Evolutionary conservation across 2,113 vertebrate genomes (phyloP).

Genomic region (Gobio gobio): DNA sequence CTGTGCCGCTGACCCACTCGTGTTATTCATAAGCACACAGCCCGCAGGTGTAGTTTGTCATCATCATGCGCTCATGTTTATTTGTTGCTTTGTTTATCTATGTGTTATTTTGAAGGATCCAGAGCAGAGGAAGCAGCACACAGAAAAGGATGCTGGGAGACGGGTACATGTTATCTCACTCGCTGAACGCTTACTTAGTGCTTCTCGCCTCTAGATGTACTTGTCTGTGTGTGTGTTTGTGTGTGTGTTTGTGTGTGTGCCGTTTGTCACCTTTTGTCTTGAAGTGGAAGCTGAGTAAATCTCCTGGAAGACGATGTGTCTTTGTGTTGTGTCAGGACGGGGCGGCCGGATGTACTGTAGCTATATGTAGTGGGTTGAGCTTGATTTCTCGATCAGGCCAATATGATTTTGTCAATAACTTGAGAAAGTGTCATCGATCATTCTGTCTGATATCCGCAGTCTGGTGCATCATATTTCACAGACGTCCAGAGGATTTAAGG

Average conservation of each 20-base stretch:
- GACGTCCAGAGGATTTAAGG: not conserved
- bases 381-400: not conserved
- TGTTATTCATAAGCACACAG: conserved; percentile 35
- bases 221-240: not conserved
- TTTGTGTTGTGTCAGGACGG: not conserved
- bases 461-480: not conserved
- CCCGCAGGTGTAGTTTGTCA: conserved; percentile 34
- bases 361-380: not conserved
- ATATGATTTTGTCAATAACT: not conserved
- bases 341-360: not conserved
- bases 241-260: conserved; percentile 3
- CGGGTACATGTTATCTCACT: conserved; percentile 60
- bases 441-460: not conserved
- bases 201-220: not conserved
- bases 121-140: conserved; percentile 66
- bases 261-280: not conserved
- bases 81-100: conserved; percentile 15
- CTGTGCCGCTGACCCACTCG: conserved; percentile 24
- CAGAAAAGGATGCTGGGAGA: conserved; percentile 58
- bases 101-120: conserved; percentile 71
- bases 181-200: not conserved
- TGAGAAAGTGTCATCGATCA: not conserved
- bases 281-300: not conserved
- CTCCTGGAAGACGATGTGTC: not conserved
- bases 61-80: conserved; percentile 63